Evolutionary conservation across 1,140 invertebrate species (phyloP), one percentile per base, ranked within the genome.

Genomic region (Melitaea cinxia): DNA sequence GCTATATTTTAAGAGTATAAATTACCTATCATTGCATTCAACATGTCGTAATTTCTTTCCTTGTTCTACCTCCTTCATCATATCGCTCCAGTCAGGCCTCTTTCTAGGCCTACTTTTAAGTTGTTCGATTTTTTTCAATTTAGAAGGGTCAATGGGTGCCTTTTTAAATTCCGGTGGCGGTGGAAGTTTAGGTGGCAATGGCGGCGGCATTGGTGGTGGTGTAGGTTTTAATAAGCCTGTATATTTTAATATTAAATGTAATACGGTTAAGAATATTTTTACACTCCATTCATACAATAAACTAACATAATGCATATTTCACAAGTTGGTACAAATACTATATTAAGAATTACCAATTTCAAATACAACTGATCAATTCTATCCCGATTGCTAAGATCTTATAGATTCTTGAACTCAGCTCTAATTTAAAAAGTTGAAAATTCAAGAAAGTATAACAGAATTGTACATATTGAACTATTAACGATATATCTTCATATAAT

Each of bases 21-120:
- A 69, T 70, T 82, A 94, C 88, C 96, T 94, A 81, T 97, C 96
- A 81, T 97, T 97, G 82, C 95, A 96, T 70, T 95, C 92, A 17
- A 97, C 95, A 77, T 97, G 94, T 74, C 94, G 95, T 42, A 97
- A 84, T 82, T 94, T 96, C 73, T 82, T 95, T 47, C 95, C 95
- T 65, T 93, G 92, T 80, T 97, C 96, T 5, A 97, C 95, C 85
- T 97, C 96, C 83, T 97, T 97, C 95, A 97, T 96, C 94, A 97
- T 95, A 63, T 94, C 93, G 12, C 94, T 95, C 96, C 96, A 97
- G 76, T 97, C 97, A 0, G 96, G 97, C 64, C 96, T 92, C 80
- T 92, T 94, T 73, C 96, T 93, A 1, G 96, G 95, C 73, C 96
- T 92, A 73, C 94, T 95, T 78, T 93, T 93, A 37, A 95, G 85